Conservation (phyloP, 2,113 vertebrate species). For the Urocolius indicus region DNA sequence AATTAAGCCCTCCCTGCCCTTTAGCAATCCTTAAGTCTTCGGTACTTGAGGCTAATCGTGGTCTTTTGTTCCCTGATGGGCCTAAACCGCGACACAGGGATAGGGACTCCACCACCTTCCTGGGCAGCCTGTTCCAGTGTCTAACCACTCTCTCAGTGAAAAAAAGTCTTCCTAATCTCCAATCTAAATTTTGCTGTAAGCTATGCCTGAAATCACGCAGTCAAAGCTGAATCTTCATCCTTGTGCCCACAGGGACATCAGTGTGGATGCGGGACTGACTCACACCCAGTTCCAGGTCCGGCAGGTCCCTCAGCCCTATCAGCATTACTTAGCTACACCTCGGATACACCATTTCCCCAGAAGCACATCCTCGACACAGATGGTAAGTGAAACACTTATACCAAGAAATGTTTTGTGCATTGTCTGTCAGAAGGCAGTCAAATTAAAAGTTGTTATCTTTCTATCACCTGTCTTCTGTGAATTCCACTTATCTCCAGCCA, state of each 20-base stretch:
- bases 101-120: too few relatives aligned
- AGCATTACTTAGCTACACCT: constrained; percentile 93
- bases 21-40: too few relatives aligned
- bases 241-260: constrained; percentile 89
- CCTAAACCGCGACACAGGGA: too few relatives aligned
- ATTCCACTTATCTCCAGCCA: constrained; percentile 60
- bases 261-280: constrained; percentile 88
- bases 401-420: neutral
- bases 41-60: too few relatives aligned
- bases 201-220: fast-evolving
- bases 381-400: constrained; percentile 79
- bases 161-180: too few relatives aligned
- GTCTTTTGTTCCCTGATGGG: too few relatives aligned
- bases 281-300: constrained; percentile 94
- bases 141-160: too few relatives aligned
- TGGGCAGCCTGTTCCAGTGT: too few relatives aligned
- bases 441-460: constrained; percentile 72
- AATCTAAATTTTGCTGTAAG: neutral
- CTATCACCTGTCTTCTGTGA: constrained; percentile 63
- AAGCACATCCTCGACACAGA: constrained; percentile 92
- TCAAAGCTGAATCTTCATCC: neutral
- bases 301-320: constrained; percentile 94
- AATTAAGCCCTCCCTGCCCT: too few relatives aligned
- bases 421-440: constrained; percentile 64
- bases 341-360: constrained; percentile 95